A percentile compares a stretch with the other conserved stretches of the same genome.
Conservation (phyloP, 2,113 vertebrate genomes). For the Sialia sialis region DNA sequence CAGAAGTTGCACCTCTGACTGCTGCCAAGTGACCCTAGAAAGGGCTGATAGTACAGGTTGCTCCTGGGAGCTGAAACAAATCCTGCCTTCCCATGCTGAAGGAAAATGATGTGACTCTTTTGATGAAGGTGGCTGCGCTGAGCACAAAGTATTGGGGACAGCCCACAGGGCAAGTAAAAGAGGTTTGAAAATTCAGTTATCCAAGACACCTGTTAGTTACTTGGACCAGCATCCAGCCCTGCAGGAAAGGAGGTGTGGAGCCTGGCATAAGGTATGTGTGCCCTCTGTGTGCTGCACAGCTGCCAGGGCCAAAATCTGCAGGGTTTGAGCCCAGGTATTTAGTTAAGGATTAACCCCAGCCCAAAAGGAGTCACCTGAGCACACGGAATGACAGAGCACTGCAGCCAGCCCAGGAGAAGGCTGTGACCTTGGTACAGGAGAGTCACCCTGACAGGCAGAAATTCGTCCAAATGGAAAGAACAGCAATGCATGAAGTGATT, state of each 20-base stretch:
- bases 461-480: neutral
- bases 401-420: neutral
- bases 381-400: rapidly evolving
- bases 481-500: neutral
- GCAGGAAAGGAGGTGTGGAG: neutral
- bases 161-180: neutral
- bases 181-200: neutral
- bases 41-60: neutral
- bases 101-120: neutral
- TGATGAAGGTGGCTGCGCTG: neutral
- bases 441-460: rapidly evolving
- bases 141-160: neutral
- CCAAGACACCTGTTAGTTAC: rapidly evolving
- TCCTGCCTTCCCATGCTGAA: neutral
- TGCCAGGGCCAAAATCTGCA: neutral
- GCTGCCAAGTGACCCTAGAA: neutral
- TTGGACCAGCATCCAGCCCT: neutral
- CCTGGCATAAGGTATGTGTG: no score
- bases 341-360: neutral
- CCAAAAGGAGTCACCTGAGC: neutral
- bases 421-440: neutral
- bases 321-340: neutral
- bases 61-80: neutral
- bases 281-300: neutral
- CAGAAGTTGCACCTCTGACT: neutral